Base-by-base conservation (phyloP, 2,888 invertebrate species). In the Dryobotodes eremita region DNA sequence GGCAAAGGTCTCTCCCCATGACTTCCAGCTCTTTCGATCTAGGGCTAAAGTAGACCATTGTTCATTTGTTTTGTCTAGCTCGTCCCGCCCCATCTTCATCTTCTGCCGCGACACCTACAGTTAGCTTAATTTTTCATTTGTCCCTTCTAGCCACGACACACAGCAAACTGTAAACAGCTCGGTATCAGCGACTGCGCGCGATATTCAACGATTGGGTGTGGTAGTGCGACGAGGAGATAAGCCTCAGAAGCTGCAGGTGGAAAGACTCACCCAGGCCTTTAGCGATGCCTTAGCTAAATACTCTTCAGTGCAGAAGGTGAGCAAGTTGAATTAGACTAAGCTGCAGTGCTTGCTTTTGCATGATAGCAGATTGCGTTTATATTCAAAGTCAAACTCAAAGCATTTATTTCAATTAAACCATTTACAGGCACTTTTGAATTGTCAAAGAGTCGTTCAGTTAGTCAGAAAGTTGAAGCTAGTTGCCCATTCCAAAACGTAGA, bases 221-320 rank as follows among this genome's bases (percentile, higher is more conserved):
- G 97, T 98, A 46, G 98, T 98, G 73, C 97, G 98, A 23, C 97
- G 97, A 84, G 98, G 98, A 0, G 98, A 98, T 92, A 98, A 98
- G 88, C 98, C 98, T 79, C 98, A 98, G 93, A 98, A 98, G 91
- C 95, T 99, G 85, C 98, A 99, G 94, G 97, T 98, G 75, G 98
- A 98, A 89, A 97, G 98, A 90, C 97, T 99, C 23, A 98, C 98
- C 20, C 98, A 98, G 89, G 98, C 98, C 90, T 99, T 99, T 93
- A 97, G 98, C 85, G 98, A 98, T 86, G 98, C 98, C 3, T 97
- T 99, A 31, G 98, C 98, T 84, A 98, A 98, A 92, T 99, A 98
- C 93, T 98, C 98, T 69, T 95, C 97, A 36, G 97, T 98, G 90
- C 99, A 99, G 94, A 98, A 98, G 97, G 98, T 98, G 94, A 87